A percentile compares a stretch with the other conserved stretches of the same genome.
phyloP scores from a whole-genome alignment of 2,888 invertebrate species.

The Pandemis cinnamomeana region DNA sequence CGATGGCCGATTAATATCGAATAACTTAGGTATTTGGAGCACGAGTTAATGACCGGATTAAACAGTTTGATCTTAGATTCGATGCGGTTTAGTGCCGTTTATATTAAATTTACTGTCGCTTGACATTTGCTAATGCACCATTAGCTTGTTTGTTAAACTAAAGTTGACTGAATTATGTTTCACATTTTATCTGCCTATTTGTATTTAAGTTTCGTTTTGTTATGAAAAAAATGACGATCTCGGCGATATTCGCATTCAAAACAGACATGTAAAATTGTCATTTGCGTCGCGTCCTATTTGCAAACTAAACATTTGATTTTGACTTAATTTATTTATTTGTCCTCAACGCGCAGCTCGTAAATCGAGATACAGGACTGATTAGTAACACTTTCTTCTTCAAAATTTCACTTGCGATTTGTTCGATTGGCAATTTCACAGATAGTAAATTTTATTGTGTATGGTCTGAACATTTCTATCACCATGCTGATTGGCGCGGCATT shows the following conservation, averaged over 20 bases:
- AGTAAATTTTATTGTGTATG: neutral
- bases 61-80: conserved; percentile 20
- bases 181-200: neutral
- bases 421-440: conserved; percentile 5
- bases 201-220: no score
- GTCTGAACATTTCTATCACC: neutral
- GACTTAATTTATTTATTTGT: neutral
- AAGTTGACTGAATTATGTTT: neutral
- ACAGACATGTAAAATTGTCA: no score
- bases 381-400: conserved; percentile 15
- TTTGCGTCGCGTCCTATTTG: no score
- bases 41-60: conserved; percentile 32
- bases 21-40: conserved; percentile 33
- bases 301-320: no score
- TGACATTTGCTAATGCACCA: neutral
- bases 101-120: conserved; percentile 3
- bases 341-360: neutral
- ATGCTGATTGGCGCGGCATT: neutral
- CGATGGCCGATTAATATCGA: conserved; percentile 19
- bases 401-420: conserved; percentile 10
- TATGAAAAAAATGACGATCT: no score
- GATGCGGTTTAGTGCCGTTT: conserved; percentile 9
- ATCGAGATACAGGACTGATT: neutral
- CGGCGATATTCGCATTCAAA: no score
- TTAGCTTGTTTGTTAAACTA: neutral